Conservation (phyloP, 2,797 vertebrate genomes). For the Buceros bicornis region DNA sequence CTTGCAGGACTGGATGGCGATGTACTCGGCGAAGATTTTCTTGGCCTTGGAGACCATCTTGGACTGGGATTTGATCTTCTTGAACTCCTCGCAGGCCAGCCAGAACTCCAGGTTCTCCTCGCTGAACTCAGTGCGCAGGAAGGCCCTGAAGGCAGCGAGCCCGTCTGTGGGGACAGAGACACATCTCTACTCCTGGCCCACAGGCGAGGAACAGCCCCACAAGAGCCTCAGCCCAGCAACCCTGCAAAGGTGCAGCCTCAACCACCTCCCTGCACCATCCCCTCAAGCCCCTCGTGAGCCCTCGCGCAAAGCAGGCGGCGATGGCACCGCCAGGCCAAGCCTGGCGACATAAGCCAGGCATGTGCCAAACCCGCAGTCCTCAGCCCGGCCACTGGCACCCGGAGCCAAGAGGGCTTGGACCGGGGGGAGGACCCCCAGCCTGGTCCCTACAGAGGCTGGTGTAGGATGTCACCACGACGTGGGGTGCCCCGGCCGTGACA, state of each 20-base stretch:
- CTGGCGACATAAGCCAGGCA: fast-evolving
- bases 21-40: constrained; percentile 96
- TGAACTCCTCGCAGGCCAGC: constrained; percentile 98
- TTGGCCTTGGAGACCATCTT: constrained; percentile 97
- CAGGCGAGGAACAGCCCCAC: background rate
- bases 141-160: constrained; percentile 93
- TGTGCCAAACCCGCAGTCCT: background rate
- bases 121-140: constrained; percentile 97
- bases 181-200: fast-evolving
- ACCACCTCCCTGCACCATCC: background rate
- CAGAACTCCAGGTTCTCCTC: constrained; percentile 99
- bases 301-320: fast-evolving
- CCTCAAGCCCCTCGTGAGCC: fast-evolving
- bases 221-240: background rate
- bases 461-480: fast-evolving
- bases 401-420: background rate
- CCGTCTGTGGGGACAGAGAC: constrained; percentile 85
- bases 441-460: fast-evolving
- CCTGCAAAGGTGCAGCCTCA: background rate
- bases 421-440: fast-evolving
- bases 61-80: constrained; percentile 95
- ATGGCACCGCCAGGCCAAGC: background rate
- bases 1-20: constrained; percentile 97
- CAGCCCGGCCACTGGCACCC: fast-evolving
- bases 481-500: background rate